A percentile compares a stretch with the other conserved stretches of the same genome.
Conservation (phyloP, 2,797 vertebrate genomes). For the Monodelphis domestica region DNA sequence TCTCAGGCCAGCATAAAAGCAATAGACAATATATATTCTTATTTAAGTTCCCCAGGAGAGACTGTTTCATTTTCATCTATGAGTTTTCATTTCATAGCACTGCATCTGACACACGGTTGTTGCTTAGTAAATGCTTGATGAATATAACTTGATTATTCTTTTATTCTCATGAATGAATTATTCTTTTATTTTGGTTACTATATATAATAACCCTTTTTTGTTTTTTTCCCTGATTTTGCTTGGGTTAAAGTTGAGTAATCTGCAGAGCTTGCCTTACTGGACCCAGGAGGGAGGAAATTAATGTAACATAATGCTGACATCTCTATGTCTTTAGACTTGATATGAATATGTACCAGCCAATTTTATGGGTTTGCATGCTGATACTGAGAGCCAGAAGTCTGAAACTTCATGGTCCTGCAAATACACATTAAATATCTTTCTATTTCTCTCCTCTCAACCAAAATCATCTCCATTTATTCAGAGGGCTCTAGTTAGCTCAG, state of each 20-base stretch:
- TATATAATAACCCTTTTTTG: background rate
- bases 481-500: background rate
- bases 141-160: background rate
- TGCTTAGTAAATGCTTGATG: background rate
- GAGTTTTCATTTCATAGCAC: background rate
- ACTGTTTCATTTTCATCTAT: background rate
- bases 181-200: background rate
- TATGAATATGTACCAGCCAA: background rate
- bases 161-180: background rate
- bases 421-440: background rate
- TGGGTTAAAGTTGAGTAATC: background rate
- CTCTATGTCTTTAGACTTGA: background rate
- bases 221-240: background rate
- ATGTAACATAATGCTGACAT: background rate
- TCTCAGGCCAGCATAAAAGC: background rate
- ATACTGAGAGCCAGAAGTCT: background rate
- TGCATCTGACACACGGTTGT: background rate
- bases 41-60: background rate
- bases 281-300: background rate
- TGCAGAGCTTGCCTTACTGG: background rate
- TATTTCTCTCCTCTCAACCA: background rate
- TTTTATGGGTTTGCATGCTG: background rate
- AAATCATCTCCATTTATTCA: background rate
- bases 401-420: background rate
- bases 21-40: background rate